Conservation (phyloP, 2,888 invertebrate genomes). For the Subacronicta megacephala region DNA sequence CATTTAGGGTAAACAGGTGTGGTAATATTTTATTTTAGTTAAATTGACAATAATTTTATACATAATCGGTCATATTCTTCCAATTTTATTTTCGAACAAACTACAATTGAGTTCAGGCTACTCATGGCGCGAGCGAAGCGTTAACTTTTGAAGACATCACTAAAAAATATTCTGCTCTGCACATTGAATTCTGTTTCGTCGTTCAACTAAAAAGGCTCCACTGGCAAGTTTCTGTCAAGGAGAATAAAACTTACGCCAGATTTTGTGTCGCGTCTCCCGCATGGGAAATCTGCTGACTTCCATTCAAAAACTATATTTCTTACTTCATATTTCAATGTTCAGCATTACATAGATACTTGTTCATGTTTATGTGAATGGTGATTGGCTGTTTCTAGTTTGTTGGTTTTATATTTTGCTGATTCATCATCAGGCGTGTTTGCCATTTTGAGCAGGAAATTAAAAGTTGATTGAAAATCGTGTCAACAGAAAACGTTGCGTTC, state of each 20-base stretch:
- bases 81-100: conserved; percentile 19
- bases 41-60: too few relatives aligned
- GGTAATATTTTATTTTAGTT: too few relatives aligned
- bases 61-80: background rate
- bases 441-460: conserved; percentile 38
- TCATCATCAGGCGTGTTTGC: conserved; percentile 18
- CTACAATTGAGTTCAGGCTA: conserved; percentile 15
- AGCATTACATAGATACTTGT: conserved; percentile 27
- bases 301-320: conserved; percentile 54
- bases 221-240: conserved; percentile 58
- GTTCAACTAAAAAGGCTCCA: conserved; percentile 57
- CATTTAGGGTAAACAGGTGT: too few relatives aligned
- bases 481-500: conserved; percentile 9
- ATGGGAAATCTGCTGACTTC: conserved; percentile 60
- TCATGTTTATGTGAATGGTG: conserved; percentile 4
- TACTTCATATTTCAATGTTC: conserved; percentile 47
- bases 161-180: conserved; percentile 47
- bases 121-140: conserved; percentile 35
- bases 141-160: conserved; percentile 56
- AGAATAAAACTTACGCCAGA: conserved; percentile 60
- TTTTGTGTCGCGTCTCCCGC: conserved; percentile 56
- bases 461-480: conserved; percentile 32
- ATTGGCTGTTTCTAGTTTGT: conserved; percentile 33
- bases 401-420: conserved; percentile 23
- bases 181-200: conserved; percentile 56